phyloP scores from a whole-genome alignment of 2,797 vertebrate species.

The Paedocypris micromegethes region DNA sequence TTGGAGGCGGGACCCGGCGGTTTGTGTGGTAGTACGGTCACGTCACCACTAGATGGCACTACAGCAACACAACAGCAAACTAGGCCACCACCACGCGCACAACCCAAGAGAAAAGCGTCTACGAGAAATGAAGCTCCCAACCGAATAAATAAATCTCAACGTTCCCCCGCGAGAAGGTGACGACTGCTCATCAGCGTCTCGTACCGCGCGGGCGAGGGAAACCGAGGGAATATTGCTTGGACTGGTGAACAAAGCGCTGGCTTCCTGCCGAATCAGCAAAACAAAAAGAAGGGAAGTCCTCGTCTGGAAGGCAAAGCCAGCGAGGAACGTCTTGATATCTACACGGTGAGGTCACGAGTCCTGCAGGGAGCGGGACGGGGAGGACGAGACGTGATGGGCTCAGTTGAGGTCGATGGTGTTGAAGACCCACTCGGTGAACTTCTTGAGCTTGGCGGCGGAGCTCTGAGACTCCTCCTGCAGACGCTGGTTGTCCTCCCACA shows the following conservation, averaged over 20 bases:
- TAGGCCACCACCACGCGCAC: constrained; percentile 65
- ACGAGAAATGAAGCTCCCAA: constrained; percentile 59
- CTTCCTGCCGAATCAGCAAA: too few relatives aligned
- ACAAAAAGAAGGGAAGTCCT: too few relatives aligned
- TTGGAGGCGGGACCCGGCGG: constrained; percentile 49
- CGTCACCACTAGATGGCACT: constrained; percentile 75
- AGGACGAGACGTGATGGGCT: too few relatives aligned
- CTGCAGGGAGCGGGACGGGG: not conserved
- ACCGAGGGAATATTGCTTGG: too few relatives aligned
- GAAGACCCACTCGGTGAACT: constrained; percentile 98
- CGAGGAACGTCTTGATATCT: too few relatives aligned
- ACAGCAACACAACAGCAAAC: constrained; percentile 75
- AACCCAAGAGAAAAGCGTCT: constrained; percentile 58
- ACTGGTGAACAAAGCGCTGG: too few relatives aligned
- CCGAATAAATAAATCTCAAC: constrained; percentile 55
- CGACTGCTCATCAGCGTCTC: too few relatives aligned
- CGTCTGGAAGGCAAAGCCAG: too few relatives aligned
- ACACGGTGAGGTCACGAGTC: too few relatives aligned
- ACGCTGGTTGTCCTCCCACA: constrained; percentile 93
- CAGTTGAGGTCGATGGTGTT: constrained; percentile 98
- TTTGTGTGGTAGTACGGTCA: constrained; percentile 61
- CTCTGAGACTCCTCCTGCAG: constrained; percentile 94
- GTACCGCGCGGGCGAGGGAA: too few relatives aligned
- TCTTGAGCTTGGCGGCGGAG: constrained; percentile 92
- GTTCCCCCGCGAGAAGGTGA: too few relatives aligned